phyloP scores from a whole-genome alignment of 2,113 vertebrate species.

The Lontra canadensis region DNA sequence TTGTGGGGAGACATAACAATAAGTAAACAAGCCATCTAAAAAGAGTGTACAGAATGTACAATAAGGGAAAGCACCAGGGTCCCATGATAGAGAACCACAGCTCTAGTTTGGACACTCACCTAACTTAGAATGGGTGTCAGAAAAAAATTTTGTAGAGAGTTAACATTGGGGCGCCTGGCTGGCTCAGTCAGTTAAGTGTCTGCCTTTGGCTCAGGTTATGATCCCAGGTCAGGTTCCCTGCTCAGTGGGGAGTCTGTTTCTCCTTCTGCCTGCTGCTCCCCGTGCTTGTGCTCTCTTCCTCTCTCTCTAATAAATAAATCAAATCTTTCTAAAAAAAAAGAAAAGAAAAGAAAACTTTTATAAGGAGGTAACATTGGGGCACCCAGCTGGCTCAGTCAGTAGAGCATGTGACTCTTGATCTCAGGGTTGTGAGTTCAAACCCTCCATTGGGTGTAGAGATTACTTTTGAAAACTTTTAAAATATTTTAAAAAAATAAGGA shows the following conservation, averaged over 20 bases:
- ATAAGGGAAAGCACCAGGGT: neutral
- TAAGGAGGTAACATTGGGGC: neutral
- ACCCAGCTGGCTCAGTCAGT: neutral
- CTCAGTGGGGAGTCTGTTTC: too few species aligned
- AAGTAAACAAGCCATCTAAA: neutral
- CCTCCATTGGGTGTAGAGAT: neutral
- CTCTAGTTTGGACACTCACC: too few species aligned
- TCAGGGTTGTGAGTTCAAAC: neutral
- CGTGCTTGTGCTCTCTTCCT: neutral
- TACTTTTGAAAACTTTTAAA: neutral
- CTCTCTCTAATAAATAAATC: neutral
- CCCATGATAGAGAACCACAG: neutral
- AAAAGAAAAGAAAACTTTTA: neutral
- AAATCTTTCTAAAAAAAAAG: neutral
- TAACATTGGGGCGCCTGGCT: neutral
- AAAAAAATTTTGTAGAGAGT: neutral
- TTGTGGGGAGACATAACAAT: neutral
- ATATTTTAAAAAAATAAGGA: neutral
- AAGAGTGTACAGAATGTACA: fast-evolving
- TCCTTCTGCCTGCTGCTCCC: too few species aligned
- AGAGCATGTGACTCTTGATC: neutral
- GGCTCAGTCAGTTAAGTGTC: neutral
- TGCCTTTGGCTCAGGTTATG: too few species aligned
- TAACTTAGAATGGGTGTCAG: neutral
- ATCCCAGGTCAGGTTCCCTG: too few species aligned